Conservation (phyloP, 2,113 vertebrate genomes). For the Petrocephalus microphthalmus region DNA sequence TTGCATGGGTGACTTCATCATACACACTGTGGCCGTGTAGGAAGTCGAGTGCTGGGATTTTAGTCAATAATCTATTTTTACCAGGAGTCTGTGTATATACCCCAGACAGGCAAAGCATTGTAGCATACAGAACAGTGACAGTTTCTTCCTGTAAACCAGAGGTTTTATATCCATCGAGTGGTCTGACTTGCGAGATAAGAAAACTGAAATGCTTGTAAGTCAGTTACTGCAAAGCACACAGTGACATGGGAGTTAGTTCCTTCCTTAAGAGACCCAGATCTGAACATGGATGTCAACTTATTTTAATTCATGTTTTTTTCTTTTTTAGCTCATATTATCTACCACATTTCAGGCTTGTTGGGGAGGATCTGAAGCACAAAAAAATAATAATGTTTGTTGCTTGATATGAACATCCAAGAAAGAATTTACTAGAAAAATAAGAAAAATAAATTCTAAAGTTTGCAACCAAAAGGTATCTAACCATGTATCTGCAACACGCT, state of each 20-base stretch:
- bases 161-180: neutral
- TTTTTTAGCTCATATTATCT: neutral
- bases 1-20: neutral
- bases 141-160: neutral
- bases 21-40: neutral
- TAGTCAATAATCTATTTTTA: conserved; percentile 3
- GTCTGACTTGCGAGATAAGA: neutral
- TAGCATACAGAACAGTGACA: neutral
- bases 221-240: neutral
- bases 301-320: neutral
- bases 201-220: neutral
- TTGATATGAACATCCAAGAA: neutral
- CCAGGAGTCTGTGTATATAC: neutral
- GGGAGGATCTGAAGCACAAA: neutral
- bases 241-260: neutral
- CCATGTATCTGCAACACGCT: neutral
- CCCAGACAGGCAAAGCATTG: neutral
- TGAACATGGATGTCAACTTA: neutral
- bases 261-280: neutral
- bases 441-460: neutral
- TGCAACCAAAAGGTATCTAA: neutral
- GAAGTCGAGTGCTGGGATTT: neutral
- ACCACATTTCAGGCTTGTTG: neutral
- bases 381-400: neutral
- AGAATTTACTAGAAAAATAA: neutral